Evolutionary conservation across 2,113 vertebrate species (phyloP).

Genomic region (Sminthopsis crassicaudata): DNA sequence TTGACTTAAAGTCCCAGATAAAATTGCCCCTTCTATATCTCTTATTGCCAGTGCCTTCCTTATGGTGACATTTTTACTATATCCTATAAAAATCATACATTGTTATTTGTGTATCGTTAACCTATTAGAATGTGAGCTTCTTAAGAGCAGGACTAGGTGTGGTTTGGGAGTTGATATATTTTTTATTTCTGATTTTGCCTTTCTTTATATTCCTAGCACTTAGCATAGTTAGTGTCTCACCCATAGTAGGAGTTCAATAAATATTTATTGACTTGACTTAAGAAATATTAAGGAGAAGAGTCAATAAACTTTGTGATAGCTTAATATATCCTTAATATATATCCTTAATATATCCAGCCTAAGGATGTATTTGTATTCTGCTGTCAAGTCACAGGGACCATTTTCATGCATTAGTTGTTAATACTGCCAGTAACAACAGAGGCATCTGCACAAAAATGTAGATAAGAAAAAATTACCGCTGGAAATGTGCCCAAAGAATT

Average conservation of each 20-base stretch:
- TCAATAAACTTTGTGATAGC: background rate
- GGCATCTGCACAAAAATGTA: background rate
- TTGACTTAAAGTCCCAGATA: background rate
- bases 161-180: background rate
- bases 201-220: background rate
- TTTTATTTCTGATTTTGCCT: background rate
- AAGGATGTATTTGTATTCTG: background rate
- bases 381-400: background rate
- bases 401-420: background rate
- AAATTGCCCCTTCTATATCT: background rate
- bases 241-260: no score
- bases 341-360: no score
- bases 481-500: background rate
- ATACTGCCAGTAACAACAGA: background rate
- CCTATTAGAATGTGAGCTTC: background rate
- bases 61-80: background rate
- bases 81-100: background rate
- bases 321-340: background rate
- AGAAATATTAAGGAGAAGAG: no score
- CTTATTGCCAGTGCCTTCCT: background rate
- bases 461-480: background rate
- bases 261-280: background rate
- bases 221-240: background rate
- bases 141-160: background rate
- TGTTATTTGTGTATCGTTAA: background rate